Evolutionary conservation across 2,113 vertebrate genomes (phyloP).

Genomic region (human (Homo sapiens)): GRCh38 chr15:27750501-27751000

Average conservation of each 20-base stretch:
- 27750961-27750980: not conserved
- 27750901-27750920: not conserved
- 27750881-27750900: not conserved
- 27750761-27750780: not conserved
- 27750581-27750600: not conserved
- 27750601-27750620: not conserved
- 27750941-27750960: not conserved
- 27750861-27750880: not conserved
- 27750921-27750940: not conserved
- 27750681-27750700: not conserved
- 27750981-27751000: not conserved
- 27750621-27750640: not conserved
- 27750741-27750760: not conserved
- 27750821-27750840: not conserved
- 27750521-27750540: not conserved
- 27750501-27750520: not conserved
- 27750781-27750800: not conserved
- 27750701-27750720: not conserved
- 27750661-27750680: not conserved
- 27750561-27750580: not conserved
- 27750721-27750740: not conserved
- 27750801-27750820: not conserved
- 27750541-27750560: not conserved
- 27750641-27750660: not conserved
- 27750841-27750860: not conserved